Base-by-base conservation (phyloP, 2,113 vertebrate genomes). In the Lepus europaeus region DNA sequence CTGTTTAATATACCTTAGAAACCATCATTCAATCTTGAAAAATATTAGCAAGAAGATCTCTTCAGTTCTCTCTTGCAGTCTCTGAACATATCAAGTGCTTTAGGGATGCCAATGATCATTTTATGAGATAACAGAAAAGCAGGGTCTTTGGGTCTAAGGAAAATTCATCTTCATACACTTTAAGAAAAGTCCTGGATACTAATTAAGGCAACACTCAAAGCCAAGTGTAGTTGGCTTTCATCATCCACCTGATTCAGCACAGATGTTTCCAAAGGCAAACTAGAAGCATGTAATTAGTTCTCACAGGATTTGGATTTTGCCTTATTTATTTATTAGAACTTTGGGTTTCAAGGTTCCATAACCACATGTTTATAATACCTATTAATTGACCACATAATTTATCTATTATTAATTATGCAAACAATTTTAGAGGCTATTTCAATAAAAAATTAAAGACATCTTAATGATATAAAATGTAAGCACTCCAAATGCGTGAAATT, bases 331-430 rank as follows among this genome's bases (percentile, higher is more conserved):
- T 87, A 72, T 90, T 45, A 87, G 29, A 87, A 74, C 72, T 84
- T 80, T 91, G 87, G 77, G 78, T 87, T 96, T 86, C 82, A 33
- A 96, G 78, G 81, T 96, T 88, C 76, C 10, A 66, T 91, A 96
- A 93, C 33, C 69, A 84, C 68, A 85, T 96, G 69, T 90, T 97
- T 93, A 96, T 78, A 93, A 88, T 82, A 82, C 6, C 53, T 91
- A 87, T 83, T 96, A 96, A 96, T 92, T 96, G 81, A 76, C 69
- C 45, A 79, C 82, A 92, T 91, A 82, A 94, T 88, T 95, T 94
- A 92, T 81, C 61, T 96, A 83, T 95, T 96, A 79, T 61, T 94
- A 69, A 93, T 69, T 69, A 91, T 63, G 45, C 20, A 95, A 96
- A 92, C 79, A 81, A 93, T 56, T 93, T 93, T 61, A 85, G 56